Base-by-base conservation (phyloP, 2,113 vertebrate species). In the Oostethus manadensis region DNA sequence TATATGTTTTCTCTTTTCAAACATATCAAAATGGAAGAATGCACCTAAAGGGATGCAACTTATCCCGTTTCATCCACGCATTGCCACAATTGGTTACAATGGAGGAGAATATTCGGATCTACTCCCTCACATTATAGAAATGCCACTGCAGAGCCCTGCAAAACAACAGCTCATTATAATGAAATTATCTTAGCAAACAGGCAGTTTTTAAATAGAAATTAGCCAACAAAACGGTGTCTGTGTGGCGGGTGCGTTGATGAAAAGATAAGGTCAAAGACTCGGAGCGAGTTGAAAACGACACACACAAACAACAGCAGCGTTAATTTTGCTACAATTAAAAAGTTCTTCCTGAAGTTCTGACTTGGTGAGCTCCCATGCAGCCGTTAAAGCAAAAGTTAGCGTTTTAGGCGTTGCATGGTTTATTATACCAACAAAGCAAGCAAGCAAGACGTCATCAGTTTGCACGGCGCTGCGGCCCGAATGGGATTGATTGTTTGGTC, bases 361-460 rank as follows among this genome's bases (percentile, higher is more conserved):
- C 13, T 49, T 58, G 5, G 33, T 44, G 20, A 26, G 47, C 57
- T 68, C 57, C 58, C 40, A 70, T 61, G 56, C 73, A 79, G 51
- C 68, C 63, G 81, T 78, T 71, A 79, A 62, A 68, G 43, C 60
- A 66, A 77, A 73, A 68, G 29, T 46, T 67, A 53, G 55, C 33
- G 70, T 74, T 78, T 33, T 33, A 3, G 69, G 66, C 57, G 74
- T 79, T 77, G 68, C 21, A 68, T 78, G 72, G 71, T 76, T 83
- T 79, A 83, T 78, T 74, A 76, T 74, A 74, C 74, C 56, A 76
- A 64, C 56, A 71, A 77, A 83, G 64, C 74, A 68, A 83, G 64
- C 74, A 68, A 71, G 64, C 53, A 56, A 76, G 68, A 70, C 76
- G 67, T 81, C 78, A 85, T 81, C 81, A 85, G 70, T 61, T 78